Base-by-base conservation (phyloP, 1,140 invertebrate species). In the Gonatopus flavifemur region DNA sequence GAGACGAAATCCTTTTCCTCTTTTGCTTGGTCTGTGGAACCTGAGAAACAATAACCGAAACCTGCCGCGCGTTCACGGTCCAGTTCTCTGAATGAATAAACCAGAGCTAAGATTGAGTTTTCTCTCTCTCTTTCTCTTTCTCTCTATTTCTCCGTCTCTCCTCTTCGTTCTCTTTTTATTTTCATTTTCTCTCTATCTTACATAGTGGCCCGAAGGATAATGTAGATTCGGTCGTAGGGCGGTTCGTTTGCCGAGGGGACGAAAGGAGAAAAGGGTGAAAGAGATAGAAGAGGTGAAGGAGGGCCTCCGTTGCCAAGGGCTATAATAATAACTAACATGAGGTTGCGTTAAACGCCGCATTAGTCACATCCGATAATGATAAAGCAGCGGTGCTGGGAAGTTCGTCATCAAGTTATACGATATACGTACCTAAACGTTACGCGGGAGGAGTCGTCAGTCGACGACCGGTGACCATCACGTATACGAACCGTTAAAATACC, bases 341-440 rank as follows among this genome's bases (percentile, higher is more conserved):
- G 68, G 66, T 64, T 70, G 66, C 66, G 63, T 69, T 69, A 69
- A 70, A 68, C 66, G 67, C 55, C 58, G 57, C 66, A 70, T 70
- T 70, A 68, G 67, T 67, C 66, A 66, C 62, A 68, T 68, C 66
- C 59, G 67, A 68, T 70, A 70, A 68, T 70, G 64, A 67, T 70
- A 70, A 66, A 70, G 66, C 59, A 61, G 48, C 44, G 49, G n/a
- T 45, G 58, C 57, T 57, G 57, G 63, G 50, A 55, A 65, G 57
- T 62, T 66, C 59, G 61, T 55, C n/a, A n/a, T n/a, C n/a, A n/a
- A n/a, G n/a, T n/a, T n/a, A n/a, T n/a, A n/a, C n/a, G n/a, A n/a
- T n/a, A n/a, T 13, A 32, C 12, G 31, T 32, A 13, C 31, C n/a
- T n/a, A n/a, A 32, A 13, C 31, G 31, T 13, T 32, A n/a, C n/a